A percentile compares a stretch with the other conserved stretches of the same genome.
These are phyloP conservation scores for Rhinichthys klamathensis DNA, from an alignment of 2,113 vertebrate species.

Conservation along the genomic window DNA sequence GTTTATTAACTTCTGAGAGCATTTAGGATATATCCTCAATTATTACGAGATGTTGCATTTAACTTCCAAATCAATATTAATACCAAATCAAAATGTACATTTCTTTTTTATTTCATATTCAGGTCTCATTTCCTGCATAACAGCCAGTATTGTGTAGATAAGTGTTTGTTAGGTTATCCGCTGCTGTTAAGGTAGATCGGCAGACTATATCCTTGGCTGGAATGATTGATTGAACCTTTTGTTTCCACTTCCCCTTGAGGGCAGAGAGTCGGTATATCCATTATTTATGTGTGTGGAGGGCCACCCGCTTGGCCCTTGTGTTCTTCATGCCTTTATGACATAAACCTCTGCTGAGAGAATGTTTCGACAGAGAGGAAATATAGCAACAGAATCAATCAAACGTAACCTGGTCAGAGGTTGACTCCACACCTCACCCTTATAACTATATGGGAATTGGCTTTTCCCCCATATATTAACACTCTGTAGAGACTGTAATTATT, in stretches of 20 bases:
- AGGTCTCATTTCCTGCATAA: background rate
- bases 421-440: slow-evolving; percentile 23
- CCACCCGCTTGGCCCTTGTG: slow-evolving; percentile 39
- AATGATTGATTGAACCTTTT: slow-evolving; percentile 59
- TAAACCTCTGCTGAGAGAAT: slow-evolving; percentile 53
- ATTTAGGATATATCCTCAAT: no score
- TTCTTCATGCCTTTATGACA: slow-evolving; percentile 47
- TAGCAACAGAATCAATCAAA: slow-evolving; percentile 35
- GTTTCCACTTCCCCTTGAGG: slow-evolving; percentile 55
- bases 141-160: slow-evolving; percentile 1
- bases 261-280: slow-evolving; percentile 53
- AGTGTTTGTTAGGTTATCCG: slow-evolving; percentile 35
- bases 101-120: background rate
- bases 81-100: background rate
- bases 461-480: background rate
- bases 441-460: background rate
- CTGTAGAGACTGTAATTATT: slow-evolving; percentile 4
- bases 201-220: slow-evolving; percentile 44
- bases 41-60: no score
- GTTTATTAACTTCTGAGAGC: no score
- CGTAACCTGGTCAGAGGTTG: slow-evolving; percentile 35
- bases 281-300: slow-evolving; percentile 58
- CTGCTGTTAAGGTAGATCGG: slow-evolving; percentile 22
- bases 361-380: slow-evolving; percentile 47
- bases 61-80: background rate